Conservation (phyloP, 1,140 invertebrate species). For the Amphibalanus amphitrite region DNA sequence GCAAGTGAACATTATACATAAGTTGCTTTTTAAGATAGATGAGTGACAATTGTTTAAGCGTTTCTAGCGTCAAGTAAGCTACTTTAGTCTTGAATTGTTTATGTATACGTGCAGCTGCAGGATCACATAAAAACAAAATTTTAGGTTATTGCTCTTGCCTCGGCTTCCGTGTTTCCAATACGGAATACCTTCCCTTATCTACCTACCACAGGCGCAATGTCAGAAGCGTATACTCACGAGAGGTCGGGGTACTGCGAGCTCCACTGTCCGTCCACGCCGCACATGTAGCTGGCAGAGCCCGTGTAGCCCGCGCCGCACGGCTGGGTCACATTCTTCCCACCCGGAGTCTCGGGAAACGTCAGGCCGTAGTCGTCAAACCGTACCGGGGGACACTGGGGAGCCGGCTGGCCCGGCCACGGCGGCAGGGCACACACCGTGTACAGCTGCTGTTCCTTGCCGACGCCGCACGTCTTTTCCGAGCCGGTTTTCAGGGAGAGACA, state of each 20-base stretch:
- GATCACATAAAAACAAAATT: too few relatives aligned
- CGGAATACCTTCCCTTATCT: too few relatives aligned
- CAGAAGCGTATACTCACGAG: not conserved
- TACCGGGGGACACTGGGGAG: not conserved
- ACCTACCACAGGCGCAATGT: too few relatives aligned
- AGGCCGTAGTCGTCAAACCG: not conserved
- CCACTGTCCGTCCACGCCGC: not conserved
- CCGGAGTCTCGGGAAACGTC: not conserved
- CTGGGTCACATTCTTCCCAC: not conserved
- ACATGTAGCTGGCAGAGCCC: not conserved
- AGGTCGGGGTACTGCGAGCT: not conserved
- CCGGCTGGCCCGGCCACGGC: not conserved
- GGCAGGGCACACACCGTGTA: not conserved
- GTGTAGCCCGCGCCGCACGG: not conserved
- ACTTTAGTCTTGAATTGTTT: too few relatives aligned
- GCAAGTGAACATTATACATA: too few relatives aligned
- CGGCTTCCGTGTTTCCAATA: too few relatives aligned
- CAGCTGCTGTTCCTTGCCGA: not conserved
- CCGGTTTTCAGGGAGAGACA: not conserved
- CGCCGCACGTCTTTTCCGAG: too few relatives aligned
- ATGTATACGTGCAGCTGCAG: too few relatives aligned
- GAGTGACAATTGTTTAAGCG: too few relatives aligned
- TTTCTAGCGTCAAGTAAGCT: too few relatives aligned
- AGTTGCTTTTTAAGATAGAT: too few relatives aligned
- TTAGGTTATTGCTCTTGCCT: too few relatives aligned